Conservation (phyloP, 2,888 invertebrate genomes). For the Rhorus exstirpatorius region DNA sequence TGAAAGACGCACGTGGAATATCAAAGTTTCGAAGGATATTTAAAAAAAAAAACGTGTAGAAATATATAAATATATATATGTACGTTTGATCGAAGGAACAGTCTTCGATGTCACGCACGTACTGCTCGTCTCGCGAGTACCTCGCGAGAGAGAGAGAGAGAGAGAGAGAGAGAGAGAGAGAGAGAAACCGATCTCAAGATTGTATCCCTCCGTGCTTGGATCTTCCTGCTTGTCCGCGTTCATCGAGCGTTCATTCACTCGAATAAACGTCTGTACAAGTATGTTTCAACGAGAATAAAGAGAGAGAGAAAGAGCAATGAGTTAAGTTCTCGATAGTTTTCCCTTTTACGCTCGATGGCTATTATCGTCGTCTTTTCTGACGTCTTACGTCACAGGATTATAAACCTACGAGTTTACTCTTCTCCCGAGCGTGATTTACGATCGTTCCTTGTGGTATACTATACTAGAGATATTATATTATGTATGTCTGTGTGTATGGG, state of each 20-base stretch:
- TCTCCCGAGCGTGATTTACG: conserved; percentile 14
- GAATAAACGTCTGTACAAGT: conserved; percentile 20
- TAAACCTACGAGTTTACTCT: conserved; percentile 2
- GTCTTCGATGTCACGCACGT: conserved; percentile 64
- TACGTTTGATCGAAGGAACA: conserved; percentile 42
- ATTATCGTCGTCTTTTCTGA: conserved; percentile 9
- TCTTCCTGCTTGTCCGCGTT: conserved; percentile 47
- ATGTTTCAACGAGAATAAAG: conserved; percentile 29
- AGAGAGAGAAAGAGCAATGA: neutral
- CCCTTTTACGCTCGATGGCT: conserved; percentile 6
- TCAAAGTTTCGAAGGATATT: conserved; percentile 42
- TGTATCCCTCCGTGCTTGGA: conserved; percentile 59
- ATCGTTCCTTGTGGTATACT: conserved; percentile 19
- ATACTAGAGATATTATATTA: conserved; percentile 11
- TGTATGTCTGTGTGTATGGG: neutral
- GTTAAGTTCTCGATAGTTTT: conserved; percentile 7
- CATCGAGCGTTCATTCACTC: conserved; percentile 67
- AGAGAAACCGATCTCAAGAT: conserved; percentile 50
- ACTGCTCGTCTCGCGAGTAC: conserved; percentile 38
- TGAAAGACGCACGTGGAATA: conserved; percentile 58
- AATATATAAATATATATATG: conserved; percentile 5
- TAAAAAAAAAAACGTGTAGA: neutral
- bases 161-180: conserved; percentile 20
- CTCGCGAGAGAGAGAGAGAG: conserved; percentile 10
- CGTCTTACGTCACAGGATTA: conserved; percentile 18